A percentile compares a stretch with the other conserved stretches of the same genome.
Evolutionary conservation across 2,888 invertebrate genomes (phyloP).

Genomic region (Yponomeuta evonymella): DNA sequence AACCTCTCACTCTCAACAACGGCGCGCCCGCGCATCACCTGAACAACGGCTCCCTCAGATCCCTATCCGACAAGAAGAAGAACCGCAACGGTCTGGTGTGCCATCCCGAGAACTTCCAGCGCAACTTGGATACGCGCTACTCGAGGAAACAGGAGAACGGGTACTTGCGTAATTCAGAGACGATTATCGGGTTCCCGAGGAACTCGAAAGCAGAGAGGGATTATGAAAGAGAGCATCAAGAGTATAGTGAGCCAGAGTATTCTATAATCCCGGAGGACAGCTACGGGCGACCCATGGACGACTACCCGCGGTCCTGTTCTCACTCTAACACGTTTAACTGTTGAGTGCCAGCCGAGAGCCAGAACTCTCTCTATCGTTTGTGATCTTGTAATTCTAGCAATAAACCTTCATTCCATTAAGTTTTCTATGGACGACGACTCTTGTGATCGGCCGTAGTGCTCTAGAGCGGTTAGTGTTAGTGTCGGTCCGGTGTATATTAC

Average conservation of each 20-base stretch:
- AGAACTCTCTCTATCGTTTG: slow-evolving; percentile 59
- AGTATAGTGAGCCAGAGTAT: slow-evolving; percentile 71
- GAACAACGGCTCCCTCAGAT: slow-evolving; percentile 71
- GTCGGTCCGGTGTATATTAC: slow-evolving; percentile 49
- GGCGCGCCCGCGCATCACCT: slow-evolving; percentile 69
- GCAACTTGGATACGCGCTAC: slow-evolving; percentile 69
- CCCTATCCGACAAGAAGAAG: slow-evolving; percentile 66
- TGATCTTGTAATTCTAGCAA: slow-evolving; percentile 77
- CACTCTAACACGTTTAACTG: slow-evolving; percentile 74
- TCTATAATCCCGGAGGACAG: slow-evolving; percentile 66
- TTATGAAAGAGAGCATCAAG: slow-evolving; percentile 46
- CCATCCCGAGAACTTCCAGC: slow-evolving; percentile 70
- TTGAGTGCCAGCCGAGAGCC: slow-evolving; percentile 45
- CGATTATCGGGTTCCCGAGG: slow-evolving; percentile 60
- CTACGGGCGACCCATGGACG: slow-evolving; percentile 46
- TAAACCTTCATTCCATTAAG: slow-evolving; percentile 76
- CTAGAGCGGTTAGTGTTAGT: slow-evolving; percentile 65
- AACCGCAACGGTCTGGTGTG: slow-evolving; percentile 63
- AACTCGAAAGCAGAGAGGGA: slow-evolving; percentile 34
- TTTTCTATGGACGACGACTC: slow-evolving; percentile 51
- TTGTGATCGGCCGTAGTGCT: slow-evolving; percentile 65
- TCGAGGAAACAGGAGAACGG: slow-evolving; percentile 72
- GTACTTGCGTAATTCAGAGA: slow-evolving; percentile 65
- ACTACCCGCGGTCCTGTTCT: slow-evolving; percentile 60
- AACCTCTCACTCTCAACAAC: slow-evolving; percentile 69